Evolutionary conservation across 1,140 invertebrate species (phyloP), one percentile per base, ranked within the genome.

Genomic region (Lamellibrachia luymesi): DNA sequence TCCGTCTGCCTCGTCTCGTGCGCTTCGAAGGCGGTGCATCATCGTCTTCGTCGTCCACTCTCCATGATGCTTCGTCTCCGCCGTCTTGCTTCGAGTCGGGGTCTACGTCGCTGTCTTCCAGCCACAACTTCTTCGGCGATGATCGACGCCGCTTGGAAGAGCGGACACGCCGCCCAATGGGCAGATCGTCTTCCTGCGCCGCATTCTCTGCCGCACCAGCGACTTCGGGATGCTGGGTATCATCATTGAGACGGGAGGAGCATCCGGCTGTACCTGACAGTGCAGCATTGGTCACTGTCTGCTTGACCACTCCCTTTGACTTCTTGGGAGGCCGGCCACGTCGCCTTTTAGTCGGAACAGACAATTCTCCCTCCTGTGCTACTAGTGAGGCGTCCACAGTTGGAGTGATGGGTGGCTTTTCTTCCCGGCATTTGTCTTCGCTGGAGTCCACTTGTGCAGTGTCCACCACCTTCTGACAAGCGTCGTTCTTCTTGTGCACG

Each of bases 401-500:
- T 4, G 90, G n/a, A 4, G 90, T 38, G 22, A 49, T 4, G 10
- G 92, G 50, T 92, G 6, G 50, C 27, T 56, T 52, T 7, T 8
- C 50, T 4, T 5, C 92, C 0, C 10, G 8, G 92, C n/a, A 17
- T 8, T 50, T 38, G 50, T n/a, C 52, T 13, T 92, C 52, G 1
- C 27, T 52, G 92, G 51, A 56, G 64, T 8, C 17, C 25, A 80
- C 7, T 2, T 6, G 64, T 22, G 64, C 13, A 80, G 64, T 10
- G 64, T 80, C 64, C 8, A 22, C 2, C 64, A 22, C 17, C 80
- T 93, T 80, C 80, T 93, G 92, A 64, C 93, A 93, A 22, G 56
- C 92, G 27, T 64, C 92, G 5, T 10, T 50, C 80, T 93, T 92
- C 91, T 93, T 93, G 93, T 93, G 93, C 25, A 17, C 27, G 91